phyloP scores from a whole-genome alignment of 2,113 vertebrate species.

The Crocuta crocuta region DNA sequence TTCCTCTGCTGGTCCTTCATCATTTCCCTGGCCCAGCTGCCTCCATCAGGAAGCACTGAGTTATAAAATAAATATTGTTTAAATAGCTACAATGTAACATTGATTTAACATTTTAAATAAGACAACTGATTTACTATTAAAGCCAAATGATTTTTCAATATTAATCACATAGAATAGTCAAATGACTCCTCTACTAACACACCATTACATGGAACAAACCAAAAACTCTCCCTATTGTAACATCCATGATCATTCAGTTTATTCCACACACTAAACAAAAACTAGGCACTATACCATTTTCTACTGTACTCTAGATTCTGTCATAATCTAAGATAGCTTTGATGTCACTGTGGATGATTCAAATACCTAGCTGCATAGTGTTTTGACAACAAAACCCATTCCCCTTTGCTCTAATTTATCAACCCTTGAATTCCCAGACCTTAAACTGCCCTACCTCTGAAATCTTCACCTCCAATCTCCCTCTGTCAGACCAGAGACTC shows the following conservation, averaged over 20 bases:
- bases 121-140: background rate
- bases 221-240: background rate
- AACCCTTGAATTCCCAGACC: background rate
- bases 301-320: background rate
- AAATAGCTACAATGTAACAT: background rate
- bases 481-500: background rate
- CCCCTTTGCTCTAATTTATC: background rate
- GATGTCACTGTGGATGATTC: background rate
- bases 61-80: background rate
- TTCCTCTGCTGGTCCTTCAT: background rate
- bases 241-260: background rate
- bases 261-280: background rate
- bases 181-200: background rate
- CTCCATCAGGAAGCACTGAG: background rate
- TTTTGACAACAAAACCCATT: background rate
- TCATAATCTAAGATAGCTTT: background rate
- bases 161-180: background rate
- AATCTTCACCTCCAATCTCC: background rate
- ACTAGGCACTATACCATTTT: background rate
- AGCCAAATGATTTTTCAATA: background rate
- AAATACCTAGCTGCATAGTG: background rate
- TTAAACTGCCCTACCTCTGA: background rate
- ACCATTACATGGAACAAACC: background rate
- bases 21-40: background rate
- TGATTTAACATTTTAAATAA: background rate